Conservation (phyloP, 2,113 vertebrate species). For the Cebidichthys violaceus region DNA sequence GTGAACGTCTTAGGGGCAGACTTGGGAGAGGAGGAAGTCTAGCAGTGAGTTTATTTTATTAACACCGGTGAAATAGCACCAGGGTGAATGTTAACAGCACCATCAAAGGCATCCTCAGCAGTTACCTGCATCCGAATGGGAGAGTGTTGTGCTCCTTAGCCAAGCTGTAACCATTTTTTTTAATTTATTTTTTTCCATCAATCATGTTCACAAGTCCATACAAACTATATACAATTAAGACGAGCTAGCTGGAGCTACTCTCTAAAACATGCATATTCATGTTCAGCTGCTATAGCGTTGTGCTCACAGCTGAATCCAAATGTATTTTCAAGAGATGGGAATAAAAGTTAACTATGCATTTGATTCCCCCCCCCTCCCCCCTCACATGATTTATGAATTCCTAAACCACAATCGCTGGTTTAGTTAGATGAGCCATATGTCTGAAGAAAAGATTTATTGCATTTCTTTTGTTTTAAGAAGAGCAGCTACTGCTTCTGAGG, state of each 20-base stretch:
- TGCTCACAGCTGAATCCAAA: slow-evolving; percentile 9
- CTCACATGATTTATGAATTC: background rate
- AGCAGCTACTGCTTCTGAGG: background rate
- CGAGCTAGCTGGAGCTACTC: slow-evolving; percentile 10
- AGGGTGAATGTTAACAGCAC: background rate
- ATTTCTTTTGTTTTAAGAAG: background rate
- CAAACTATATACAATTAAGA: background rate
- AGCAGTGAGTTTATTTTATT: background rate
- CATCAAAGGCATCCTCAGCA: background rate
- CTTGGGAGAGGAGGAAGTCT: background rate
- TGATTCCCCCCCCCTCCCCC: background rate
- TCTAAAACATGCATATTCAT: slow-evolving; percentile 53
- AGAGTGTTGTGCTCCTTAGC: background rate
- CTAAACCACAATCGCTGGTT: slow-evolving; percentile 3
- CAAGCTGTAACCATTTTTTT: background rate
- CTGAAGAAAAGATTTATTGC: background rate
- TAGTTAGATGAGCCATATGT: slow-evolving; percentile 16
- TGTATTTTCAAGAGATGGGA: background rate
- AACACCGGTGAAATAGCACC: background rate
- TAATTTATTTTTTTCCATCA: background rate
- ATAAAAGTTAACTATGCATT: slow-evolving; percentile 17
- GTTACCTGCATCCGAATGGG: background rate
- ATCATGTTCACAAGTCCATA: background rate
- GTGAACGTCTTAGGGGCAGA: background rate
- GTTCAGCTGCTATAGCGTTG: slow-evolving; percentile 37